Evolutionary conservation across 2,797 vertebrate genomes (phyloP).

Genomic region (Vespertilio murinus): DNA sequence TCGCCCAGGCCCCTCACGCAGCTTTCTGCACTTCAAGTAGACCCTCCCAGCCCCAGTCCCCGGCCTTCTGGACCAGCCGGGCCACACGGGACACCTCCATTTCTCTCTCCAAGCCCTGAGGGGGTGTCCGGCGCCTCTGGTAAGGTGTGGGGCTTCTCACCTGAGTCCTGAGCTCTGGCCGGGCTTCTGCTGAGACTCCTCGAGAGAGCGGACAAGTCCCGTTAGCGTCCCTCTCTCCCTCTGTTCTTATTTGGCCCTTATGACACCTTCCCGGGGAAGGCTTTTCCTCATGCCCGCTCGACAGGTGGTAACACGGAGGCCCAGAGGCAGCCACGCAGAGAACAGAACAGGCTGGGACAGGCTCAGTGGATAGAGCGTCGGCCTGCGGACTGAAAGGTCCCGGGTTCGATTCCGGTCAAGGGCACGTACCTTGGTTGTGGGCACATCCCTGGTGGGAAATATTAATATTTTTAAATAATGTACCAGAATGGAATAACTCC

Average conservation of each 20-base stretch:
- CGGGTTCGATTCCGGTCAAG: no score
- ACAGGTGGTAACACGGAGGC: neutral
- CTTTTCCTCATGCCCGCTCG: neutral
- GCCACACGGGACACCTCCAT: neutral
- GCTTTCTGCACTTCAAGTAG: neutral
- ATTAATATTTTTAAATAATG: constrained; percentile 11
- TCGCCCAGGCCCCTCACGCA: neutral
- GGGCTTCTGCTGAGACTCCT: neutral
- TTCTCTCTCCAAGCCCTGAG: neutral
- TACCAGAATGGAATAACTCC: neutral
- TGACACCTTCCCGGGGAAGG: neutral
- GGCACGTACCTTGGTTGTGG: no score
- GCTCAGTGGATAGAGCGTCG: no score
- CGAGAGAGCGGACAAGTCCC: neutral
- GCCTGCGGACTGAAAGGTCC: no score
- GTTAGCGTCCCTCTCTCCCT: neutral
- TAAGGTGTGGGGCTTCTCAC: neutral
- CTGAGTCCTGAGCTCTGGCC: neutral
- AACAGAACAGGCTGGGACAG: no score
- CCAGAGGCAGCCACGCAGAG: neutral
- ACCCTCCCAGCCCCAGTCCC: neutral
- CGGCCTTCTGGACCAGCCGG: neutral
- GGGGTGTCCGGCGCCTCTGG: neutral
- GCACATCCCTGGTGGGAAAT: no score
- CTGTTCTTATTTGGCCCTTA: neutral